These are phyloP conservation scores for Scaptomyza flava DNA, from an alignment of 2,888 invertebrate species.

Conservation along the genomic window DNA sequence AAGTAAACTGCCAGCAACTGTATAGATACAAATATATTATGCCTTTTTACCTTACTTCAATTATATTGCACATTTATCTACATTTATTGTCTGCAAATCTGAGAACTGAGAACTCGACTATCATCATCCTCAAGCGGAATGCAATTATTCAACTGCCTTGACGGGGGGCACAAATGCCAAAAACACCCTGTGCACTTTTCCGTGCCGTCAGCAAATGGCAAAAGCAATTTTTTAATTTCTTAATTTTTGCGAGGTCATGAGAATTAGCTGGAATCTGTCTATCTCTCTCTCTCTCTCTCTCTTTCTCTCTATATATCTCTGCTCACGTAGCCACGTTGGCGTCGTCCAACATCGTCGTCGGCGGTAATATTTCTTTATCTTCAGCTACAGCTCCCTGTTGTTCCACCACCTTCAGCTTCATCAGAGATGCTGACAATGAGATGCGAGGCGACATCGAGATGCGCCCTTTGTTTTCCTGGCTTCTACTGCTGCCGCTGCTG, in stretches of 20 bases:
- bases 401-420: constrained; percentile 22
- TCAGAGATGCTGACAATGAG: constrained; percentile 56
- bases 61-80: constrained; percentile 11
- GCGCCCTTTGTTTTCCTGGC: constrained; percentile 55
- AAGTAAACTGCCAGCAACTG: too few relatives aligned
- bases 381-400: constrained; percentile 17
- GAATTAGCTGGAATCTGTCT: constrained; percentile 58
- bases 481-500: constrained; percentile 17
- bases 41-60: background rate
- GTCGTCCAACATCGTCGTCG: constrained; percentile 50
- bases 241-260: constrained; percentile 81
- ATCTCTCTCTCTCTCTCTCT: too few relatives aligned
- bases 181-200: constrained; percentile 71
- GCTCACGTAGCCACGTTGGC: constrained; percentile 63
- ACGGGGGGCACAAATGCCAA: constrained; percentile 59
- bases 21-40: too few relatives aligned
- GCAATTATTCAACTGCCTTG: constrained; percentile 71
- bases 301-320: background rate
- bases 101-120: constrained; percentile 14
- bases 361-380: constrained; percentile 77
- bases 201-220: constrained; percentile 70
- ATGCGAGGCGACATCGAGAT: constrained; percentile 63
- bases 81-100: constrained; percentile 18
- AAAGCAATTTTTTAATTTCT: constrained; percentile 81
- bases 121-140: constrained; percentile 47